Evolutionary conservation across 2,113 vertebrate genomes (phyloP).

Genomic region (Noctilio leporinus): DNA sequence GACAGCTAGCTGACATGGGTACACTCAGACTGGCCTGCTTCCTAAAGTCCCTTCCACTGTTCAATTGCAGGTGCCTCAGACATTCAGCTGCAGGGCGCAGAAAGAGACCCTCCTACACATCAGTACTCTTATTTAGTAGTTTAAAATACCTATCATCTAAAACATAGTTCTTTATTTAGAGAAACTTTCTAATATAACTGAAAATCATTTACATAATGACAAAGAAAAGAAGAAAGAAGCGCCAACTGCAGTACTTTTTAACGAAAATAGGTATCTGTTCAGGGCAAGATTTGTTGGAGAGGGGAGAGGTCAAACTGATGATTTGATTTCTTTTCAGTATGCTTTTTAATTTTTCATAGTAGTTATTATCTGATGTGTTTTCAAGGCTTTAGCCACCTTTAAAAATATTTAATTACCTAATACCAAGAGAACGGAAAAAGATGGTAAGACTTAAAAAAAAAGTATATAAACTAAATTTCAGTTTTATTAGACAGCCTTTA

Average conservation of each 20-base stretch:
- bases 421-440: background rate
- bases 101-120: constrained; percentile 26
- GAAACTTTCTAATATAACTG: constrained; percentile 17
- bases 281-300: background rate
- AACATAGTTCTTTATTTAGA: background rate
- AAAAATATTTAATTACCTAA: background rate
- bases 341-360: background rate
- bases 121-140: constrained; percentile 28
- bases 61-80: background rate
- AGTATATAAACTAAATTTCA: background rate
- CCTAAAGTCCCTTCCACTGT: background rate
- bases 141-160: constrained; percentile 52
- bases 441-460: background rate
- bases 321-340: background rate
- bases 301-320: background rate
- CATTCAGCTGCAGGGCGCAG: constrained; percentile 11
- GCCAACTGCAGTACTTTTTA: background rate
- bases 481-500: background rate
- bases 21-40: background rate
- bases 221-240: background rate
- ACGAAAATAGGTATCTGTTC: background rate
- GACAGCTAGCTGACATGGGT: background rate
- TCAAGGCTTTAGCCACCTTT: background rate
- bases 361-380: background rate
- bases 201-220: constrained; percentile 48